Conservation (phyloP, 2,888 invertebrate species). For the Tetrapedia diversipes region DNA sequence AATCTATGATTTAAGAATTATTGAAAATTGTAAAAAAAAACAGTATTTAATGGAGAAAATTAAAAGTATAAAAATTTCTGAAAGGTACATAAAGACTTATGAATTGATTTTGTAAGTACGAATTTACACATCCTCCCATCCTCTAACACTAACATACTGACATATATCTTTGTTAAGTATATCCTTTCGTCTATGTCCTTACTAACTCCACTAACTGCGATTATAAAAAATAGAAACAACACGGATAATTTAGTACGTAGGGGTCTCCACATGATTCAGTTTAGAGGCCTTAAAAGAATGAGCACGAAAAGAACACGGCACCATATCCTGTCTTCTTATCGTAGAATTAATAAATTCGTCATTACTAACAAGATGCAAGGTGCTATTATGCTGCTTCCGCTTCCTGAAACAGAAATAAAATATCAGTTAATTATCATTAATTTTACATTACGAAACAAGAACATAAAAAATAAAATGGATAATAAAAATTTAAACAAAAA, state of each 20-base stretch:
- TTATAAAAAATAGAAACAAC: conserved; percentile 75
- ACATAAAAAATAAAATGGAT: background rate
- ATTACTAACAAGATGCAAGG: conserved; percentile 68
- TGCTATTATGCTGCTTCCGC: conserved; percentile 63
- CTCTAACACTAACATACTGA: conserved; percentile 37
- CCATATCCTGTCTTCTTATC: conserved; percentile 65
- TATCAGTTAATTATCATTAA: background rate
- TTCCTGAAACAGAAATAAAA: conserved; percentile 31
- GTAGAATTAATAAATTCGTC: conserved; percentile 66
- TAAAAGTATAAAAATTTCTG: background rate
- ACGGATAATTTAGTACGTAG: conserved; percentile 69
- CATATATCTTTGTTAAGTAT: conserved; percentile 34
- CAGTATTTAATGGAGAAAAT: background rate
- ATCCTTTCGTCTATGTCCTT: conserved; percentile 38
- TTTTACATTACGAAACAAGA: too few species aligned
- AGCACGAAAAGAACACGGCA: conserved; percentile 51
- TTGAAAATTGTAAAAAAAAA: background rate
- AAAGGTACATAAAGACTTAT: conserved; percentile 2
- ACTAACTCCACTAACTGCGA: conserved; percentile 65
- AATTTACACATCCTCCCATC: conserved; percentile 16
- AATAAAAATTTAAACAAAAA: background rate
- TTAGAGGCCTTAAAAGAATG: conserved; percentile 41
- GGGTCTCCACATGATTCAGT: conserved; percentile 49
- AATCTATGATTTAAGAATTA: background rate
- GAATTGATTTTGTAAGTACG: conserved; percentile 19